Percentiles rank a stretch among this genome's conserved stretches.
Conservation (phyloP, 2,113 vertebrate species). For the Machaerirhynchus nigripectus region DNA sequence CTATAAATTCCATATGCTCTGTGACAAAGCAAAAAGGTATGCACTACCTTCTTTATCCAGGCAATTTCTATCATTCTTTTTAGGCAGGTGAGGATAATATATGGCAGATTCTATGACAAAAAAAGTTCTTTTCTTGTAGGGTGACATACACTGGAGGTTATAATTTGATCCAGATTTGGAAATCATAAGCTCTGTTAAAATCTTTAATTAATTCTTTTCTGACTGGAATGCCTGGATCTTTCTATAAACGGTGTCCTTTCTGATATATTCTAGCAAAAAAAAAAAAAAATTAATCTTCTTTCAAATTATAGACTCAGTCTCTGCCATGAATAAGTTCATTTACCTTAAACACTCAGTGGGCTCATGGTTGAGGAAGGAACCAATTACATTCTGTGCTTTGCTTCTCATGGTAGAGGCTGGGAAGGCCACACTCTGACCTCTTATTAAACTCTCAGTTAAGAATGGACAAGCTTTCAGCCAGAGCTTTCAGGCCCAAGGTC, state of each 20-base stretch:
- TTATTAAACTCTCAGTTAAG: neutral
- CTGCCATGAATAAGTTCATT: neutral
- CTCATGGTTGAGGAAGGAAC: neutral
- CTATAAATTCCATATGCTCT: neutral
- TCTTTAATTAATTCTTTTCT: neutral
- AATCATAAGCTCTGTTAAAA: neutral
- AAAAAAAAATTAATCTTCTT: neutral
- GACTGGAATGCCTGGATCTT: neutral
- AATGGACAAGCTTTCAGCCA: neutral
- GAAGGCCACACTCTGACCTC: neutral
- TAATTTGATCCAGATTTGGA: neutral
- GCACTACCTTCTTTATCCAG: neutral
- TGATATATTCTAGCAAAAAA: neutral
- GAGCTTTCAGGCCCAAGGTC: neutral
- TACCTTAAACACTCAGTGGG: neutral
- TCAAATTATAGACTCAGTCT: neutral
- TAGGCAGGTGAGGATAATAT: neutral
- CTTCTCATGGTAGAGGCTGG: neutral
- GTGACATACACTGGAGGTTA: neutral
- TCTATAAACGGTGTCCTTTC: constrained; percentile 21
- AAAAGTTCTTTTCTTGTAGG: neutral
- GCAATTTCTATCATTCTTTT: neutral
- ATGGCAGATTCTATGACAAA: neutral
- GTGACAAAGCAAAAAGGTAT: neutral
- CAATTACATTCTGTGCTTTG: neutral